Conservation (phyloP, 2,888 invertebrate species). For the Thereva unica region DNA sequence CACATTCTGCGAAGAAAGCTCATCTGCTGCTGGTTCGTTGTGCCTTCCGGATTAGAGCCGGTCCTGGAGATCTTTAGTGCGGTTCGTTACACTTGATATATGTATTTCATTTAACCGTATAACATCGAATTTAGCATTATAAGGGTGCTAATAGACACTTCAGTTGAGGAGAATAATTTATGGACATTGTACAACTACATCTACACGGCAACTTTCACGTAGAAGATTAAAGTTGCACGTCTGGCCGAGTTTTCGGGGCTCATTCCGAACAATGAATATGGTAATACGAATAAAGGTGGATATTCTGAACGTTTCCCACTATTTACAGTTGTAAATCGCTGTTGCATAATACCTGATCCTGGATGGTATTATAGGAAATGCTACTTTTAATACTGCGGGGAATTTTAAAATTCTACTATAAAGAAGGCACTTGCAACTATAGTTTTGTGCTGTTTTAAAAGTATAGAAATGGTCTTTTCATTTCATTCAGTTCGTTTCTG, state of each 20-base stretch:
- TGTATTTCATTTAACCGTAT: conserved; percentile 46
- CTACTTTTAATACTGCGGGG: no score
- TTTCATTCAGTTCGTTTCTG: no score
- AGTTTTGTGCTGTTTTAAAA: no score
- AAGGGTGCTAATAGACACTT: conserved; percentile 56
- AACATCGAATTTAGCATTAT: conserved; percentile 49
- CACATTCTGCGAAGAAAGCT: conserved; percentile 30
- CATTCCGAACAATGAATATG: no score
- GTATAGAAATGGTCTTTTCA: no score
- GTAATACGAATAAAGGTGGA: no score
- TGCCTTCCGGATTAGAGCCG: conserved; percentile 37
- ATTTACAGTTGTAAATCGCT: no score
- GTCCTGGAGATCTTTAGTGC: conserved; percentile 46
- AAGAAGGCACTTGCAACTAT: no score
- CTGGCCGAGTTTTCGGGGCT: conserved; percentile 15
- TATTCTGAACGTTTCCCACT: no score
- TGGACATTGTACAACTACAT: conserved; percentile 20
- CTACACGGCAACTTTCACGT: not conserved
- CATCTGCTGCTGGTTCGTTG: conserved; percentile 23
- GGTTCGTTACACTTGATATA: conserved; percentile 48
- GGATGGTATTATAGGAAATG: no score
- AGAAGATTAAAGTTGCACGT: conserved; percentile 14
- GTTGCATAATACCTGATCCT: no score
- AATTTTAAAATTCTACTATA: no score
- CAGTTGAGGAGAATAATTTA: conserved; percentile 40